Evolutionary conservation across 2,113 vertebrate genomes (phyloP).

Genomic region (Tyto alba): DNA sequence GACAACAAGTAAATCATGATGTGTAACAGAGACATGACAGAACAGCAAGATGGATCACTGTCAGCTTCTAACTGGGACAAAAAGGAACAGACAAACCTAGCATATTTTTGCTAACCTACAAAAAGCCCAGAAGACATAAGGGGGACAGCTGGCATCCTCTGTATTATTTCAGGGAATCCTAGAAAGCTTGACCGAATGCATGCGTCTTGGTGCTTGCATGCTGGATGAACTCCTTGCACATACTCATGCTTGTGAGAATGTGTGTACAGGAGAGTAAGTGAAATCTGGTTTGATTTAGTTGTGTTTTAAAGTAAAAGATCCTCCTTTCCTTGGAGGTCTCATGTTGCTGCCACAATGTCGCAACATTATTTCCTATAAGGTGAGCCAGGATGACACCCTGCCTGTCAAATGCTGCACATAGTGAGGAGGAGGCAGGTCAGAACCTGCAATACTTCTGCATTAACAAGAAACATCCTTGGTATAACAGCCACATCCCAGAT

Average conservation of each 20-base stretch:
- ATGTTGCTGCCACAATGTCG: background rate
- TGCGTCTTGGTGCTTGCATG: background rate
- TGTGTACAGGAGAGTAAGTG: fast-evolving
- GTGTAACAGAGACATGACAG: background rate
- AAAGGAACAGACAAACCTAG: background rate
- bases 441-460: background rate
- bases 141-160: background rate
- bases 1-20: background rate
- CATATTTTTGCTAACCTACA: background rate
- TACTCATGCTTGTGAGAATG: background rate
- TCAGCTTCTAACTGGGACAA: background rate
- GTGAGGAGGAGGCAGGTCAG: background rate
- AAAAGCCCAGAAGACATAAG: background rate
- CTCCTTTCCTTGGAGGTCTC: background rate
- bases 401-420: background rate
- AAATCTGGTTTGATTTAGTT: background rate
- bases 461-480: background rate
- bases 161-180: background rate
- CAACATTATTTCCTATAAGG: background rate
- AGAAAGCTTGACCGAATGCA: background rate
- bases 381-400: background rate
- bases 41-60: background rate
- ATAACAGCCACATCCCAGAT: background rate
- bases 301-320: background rate
- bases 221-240: background rate